Percentiles rank a stretch among this genome's conserved stretches.
These are phyloP conservation scores for Gordius sp. DNA, from an alignment of 2,888 invertebrate genomes.

Conservation along the genomic window DNA sequence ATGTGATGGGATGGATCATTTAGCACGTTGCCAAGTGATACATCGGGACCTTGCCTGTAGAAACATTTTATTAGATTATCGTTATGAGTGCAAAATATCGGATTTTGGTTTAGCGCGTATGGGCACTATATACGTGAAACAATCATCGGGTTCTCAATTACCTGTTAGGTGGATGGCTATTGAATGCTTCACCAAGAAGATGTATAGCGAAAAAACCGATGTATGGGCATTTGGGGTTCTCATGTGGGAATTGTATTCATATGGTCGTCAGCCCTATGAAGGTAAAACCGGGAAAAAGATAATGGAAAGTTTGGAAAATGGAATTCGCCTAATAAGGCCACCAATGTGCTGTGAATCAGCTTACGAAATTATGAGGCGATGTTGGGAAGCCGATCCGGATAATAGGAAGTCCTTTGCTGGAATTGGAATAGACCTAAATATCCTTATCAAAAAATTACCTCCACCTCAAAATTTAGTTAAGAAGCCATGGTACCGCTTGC, in stretches of 20 bases:
- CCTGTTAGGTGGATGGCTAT: background rate
- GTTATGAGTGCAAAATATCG: constrained; percentile 7
- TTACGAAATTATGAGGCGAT: background rate
- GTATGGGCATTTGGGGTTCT: background rate
- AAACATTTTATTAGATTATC: background rate
- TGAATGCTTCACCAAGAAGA: background rate
- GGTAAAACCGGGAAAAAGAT: background rate
- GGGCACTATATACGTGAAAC: background rate
- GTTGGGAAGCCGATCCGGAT: background rate
- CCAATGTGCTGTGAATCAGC: background rate
- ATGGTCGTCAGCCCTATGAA: constrained; percentile 2
- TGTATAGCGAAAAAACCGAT: constrained; percentile 1
- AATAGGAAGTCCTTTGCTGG: background rate
- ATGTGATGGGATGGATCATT: background rate
- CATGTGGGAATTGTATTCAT: background rate
- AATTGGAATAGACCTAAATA: background rate
- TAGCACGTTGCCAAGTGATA: background rate
- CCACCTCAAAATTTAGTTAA: background rate
- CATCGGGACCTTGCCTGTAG: background rate
- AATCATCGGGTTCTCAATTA: background rate
- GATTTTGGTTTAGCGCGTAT: background rate
- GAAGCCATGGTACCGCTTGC: no score
- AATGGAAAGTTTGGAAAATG: background rate
- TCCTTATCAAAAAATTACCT: background rate
- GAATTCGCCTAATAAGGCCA: background rate